These are phyloP conservation scores for Psilopsiagon aurifrons DNA, from an alignment of 2,113 vertebrate species.

Conservation along the genomic window DNA sequence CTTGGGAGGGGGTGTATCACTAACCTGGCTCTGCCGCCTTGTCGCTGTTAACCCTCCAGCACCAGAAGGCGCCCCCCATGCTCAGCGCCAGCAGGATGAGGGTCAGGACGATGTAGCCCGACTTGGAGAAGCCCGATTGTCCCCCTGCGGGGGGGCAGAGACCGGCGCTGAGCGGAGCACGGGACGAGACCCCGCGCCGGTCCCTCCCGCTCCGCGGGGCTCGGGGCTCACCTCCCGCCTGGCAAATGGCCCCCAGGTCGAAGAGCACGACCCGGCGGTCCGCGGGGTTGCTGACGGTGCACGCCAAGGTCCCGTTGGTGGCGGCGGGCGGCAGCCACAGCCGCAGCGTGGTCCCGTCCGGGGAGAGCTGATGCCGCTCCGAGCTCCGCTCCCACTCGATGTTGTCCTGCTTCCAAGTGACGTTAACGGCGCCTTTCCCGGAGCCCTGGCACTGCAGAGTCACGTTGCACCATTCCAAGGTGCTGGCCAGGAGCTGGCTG, in stretches of 20 bases:
- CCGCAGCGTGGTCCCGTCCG: neutral
- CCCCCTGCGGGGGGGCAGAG: neutral
- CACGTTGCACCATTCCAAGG: neutral
- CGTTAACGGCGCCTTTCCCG: neutral
- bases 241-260: slow-evolving; percentile 6
- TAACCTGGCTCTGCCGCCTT: neutral
- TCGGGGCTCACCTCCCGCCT: neutral
- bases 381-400: neutral
- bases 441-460: slow-evolving; percentile 21
- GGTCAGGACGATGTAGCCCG: slow-evolving; percentile 19
- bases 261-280: neutral
- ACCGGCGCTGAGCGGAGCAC: neutral
- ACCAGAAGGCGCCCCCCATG: slow-evolving; percentile 24
- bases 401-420: slow-evolving; percentile 27
- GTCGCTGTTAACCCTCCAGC: slow-evolving; percentile 13
- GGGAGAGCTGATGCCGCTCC: neutral
- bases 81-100: slow-evolving; percentile 17
- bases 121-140: neutral
- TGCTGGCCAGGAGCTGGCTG: neutral
- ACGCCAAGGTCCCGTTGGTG: neutral
- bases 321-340: neutral
- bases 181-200: neutral
- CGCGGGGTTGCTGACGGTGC: slow-evolving; percentile 30
- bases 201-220: rapidly evolving
- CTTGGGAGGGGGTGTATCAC: neutral